Evolutionary conservation across 2,888 invertebrate genomes (phyloP), one percentile per base, ranked within the genome.

Genomic region (Myopa tessellatipennis): DNA sequence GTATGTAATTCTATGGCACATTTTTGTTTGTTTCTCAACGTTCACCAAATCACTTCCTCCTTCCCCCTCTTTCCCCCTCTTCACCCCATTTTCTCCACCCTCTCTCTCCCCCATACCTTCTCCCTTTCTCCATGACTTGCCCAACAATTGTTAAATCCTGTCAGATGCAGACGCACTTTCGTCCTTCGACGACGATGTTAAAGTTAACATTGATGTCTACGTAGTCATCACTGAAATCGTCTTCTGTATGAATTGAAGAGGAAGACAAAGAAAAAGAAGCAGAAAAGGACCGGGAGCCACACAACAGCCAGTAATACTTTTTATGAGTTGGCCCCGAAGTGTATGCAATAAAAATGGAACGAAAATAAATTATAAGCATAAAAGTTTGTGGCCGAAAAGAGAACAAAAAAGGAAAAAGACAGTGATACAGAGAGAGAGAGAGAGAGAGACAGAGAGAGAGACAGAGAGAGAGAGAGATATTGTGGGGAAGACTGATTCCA

Each of bases 281-380:
- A 40, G 67, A 38, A n/a, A 18, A 18, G 10, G 52, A 34, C 69
- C 45, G 50, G 10, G 50, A 52, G 69, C 36, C 61, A 67, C 55
- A 74, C 63, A 69, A 69, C 61, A 26, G n/a, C 50, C 50, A 68
- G 34, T 12, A 16, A 12, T 75, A 16, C 50, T 68, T 65, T 74
- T 74, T 74, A 74, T 74, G 52, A 36, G 5, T 65, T 52, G 74
- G 67, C 67, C 55, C 74, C 74, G 52, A 55, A 74, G 38, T 68
- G 74, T 50, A 75, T 74, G 52, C 65, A 74, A 65, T 63, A 74
- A 67, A 65, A 74, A 55, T 45, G 36, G 36, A 40, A 40, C 14
- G 34, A 63, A 6, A 58, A 63, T 12, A 26, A 34, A 63, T 4
- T 2, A 26, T 26, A 4, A 26, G 26, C 8, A 63, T 34, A 34